A percentile compares a stretch with the other conserved stretches of the same genome.
These are phyloP conservation scores for Drosophila equinoxialis DNA, from an alignment of 1,140 invertebrate genomes.

Conservation along the genomic window DNA sequence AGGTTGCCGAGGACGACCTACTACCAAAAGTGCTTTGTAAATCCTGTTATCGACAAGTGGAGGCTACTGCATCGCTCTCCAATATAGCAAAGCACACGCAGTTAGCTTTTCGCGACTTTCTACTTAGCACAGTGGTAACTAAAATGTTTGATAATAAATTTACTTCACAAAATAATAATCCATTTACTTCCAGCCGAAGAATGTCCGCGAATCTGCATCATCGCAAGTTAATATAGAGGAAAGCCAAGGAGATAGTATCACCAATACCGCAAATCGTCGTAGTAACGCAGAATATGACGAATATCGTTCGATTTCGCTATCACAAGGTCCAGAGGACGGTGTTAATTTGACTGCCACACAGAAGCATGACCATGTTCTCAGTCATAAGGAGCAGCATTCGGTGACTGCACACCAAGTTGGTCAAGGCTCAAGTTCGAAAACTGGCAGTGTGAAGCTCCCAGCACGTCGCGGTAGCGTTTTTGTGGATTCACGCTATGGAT, in stretches of 20 bases:
- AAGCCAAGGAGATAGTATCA: not conserved
- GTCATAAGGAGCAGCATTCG: not conserved
- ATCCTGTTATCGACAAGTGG: conserved; percentile 76
- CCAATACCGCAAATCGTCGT: not conserved
- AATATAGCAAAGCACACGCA: conserved; percentile 79
- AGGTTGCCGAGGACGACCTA: conserved; percentile 71
- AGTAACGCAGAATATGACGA: conserved; percentile 18
- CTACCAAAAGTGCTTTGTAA: conserved; percentile 77
- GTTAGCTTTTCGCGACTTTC: conserved; percentile 68
- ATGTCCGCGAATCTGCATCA: conserved; percentile 44
- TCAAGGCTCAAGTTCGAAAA: conserved; percentile 14
- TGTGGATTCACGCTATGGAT: conserved; percentile 56
- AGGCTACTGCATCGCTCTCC: conserved; percentile 74
- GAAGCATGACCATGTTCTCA: conserved; percentile 18
- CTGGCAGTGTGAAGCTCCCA: conserved; percentile 19
- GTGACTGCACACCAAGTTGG: not conserved
- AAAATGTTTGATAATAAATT: no score
- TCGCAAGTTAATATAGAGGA: conserved; percentile 15
- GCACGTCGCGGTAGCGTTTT: conserved; percentile 59
- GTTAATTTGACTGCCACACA: conserved; percentile 22
- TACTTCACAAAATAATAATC: not conserved
- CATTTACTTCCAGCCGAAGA: conserved; percentile 50
- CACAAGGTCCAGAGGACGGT: conserved; percentile 39
- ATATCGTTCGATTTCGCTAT: conserved; percentile 59
- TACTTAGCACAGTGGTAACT: conserved; percentile 72